Conservation (phyloP, 1,140 invertebrate genomes). For the Zelostemma sp. region DNA sequence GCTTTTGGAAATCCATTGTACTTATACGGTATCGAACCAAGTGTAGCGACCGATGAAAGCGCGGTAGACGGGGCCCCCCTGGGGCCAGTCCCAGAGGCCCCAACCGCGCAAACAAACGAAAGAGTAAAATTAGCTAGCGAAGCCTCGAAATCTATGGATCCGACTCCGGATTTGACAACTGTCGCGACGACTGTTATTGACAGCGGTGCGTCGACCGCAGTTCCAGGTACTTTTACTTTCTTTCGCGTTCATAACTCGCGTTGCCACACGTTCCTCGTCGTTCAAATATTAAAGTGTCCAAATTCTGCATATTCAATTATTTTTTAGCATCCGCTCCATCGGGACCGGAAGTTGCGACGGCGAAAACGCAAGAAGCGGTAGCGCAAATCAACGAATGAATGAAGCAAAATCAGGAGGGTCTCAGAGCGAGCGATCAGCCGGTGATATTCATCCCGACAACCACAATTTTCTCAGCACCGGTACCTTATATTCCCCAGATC, state of each 20-base stretch:
- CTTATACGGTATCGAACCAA: constrained; percentile 17
- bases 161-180: too few relatives aligned
- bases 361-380: constrained; percentile 57
- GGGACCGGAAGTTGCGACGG: constrained; percentile 64
- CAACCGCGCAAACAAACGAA: constrained; percentile 59
- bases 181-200: too few relatives aligned
- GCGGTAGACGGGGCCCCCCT: constrained; percentile 36
- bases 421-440: constrained; percentile 9
- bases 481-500: constrained; percentile 18
- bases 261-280: too few relatives aligned
- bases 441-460: constrained; percentile 2
- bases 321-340: constrained; percentile 30
- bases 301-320: too few relatives aligned
- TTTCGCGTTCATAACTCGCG: too few relatives aligned
- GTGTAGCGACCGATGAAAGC: constrained; percentile 16
- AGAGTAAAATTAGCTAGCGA: constrained; percentile 57
- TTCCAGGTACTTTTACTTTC: too few relatives aligned
- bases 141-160: constrained; percentile 1
- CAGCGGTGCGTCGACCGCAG: too few relatives aligned
- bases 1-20: constrained; percentile 40
- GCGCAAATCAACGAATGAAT: constrained; percentile 62
- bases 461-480: constrained; percentile 1
- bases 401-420: constrained; percentile 52
- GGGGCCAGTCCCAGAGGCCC: constrained; percentile 59
- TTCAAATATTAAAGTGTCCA: too few relatives aligned